phyloP scores from a whole-genome alignment of 1,140 invertebrate genomes.

The Campodea augens region DNA sequence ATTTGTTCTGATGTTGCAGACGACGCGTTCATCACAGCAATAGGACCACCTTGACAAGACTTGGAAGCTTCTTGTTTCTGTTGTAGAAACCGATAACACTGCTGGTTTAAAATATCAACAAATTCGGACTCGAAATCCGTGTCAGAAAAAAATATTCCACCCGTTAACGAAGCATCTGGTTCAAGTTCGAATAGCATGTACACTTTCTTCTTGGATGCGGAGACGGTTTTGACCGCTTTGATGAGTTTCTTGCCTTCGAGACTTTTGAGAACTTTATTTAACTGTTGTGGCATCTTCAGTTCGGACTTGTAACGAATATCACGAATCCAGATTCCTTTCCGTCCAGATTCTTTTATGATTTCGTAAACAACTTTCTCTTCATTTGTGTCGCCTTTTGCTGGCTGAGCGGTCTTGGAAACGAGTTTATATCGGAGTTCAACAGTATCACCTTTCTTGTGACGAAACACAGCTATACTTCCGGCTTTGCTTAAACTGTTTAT shows the following conservation, averaged over 20 bases:
- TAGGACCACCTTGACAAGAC: constrained; percentile 39
- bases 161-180: constrained; percentile 85
- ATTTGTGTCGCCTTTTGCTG: constrained; percentile 68
- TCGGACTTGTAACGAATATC: constrained; percentile 82
- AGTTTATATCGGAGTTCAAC: no score
- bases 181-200: constrained; percentile 92
- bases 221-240: constrained; percentile 91
- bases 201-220: constrained; percentile 87
- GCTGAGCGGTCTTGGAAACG: no score
- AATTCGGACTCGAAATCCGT: constrained; percentile 96
- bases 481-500: no score
- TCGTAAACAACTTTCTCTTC: constrained; percentile 84
- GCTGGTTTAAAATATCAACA: constrained; percentile 85
- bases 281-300: no score
- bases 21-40: constrained; percentile 50
- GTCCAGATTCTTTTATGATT: constrained; percentile 79
- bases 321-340: constrained; percentile 91
- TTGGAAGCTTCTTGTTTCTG: constrained; percentile 39
- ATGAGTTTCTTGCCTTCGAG: constrained; percentile 88
- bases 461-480: no score
- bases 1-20: constrained; percentile 65
- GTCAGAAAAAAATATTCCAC: constrained; percentile 94
- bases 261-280: constrained; percentile 82
- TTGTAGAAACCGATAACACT: constrained; percentile 60
- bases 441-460: no score